Evolutionary conservation across 1,140 invertebrate genomes (phyloP).

Genomic region (Panagrolaimus sp.): DNA sequence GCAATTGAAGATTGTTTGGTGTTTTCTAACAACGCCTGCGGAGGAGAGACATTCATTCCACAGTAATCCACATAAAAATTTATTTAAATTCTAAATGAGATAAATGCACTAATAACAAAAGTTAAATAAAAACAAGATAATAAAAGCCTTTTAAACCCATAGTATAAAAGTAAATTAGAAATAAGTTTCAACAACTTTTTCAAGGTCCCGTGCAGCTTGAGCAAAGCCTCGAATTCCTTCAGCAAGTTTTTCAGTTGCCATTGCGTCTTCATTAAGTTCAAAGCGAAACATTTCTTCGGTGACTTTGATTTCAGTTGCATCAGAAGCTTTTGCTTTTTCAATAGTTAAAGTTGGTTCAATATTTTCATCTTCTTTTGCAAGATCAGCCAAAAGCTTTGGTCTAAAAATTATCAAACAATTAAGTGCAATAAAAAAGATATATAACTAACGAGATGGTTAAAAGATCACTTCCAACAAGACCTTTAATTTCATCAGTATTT

Average conservation of each 20-base stretch:
- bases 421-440: slow-evolving; percentile 5
- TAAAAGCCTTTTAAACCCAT: too few species aligned
- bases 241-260: slow-evolving; percentile 92
- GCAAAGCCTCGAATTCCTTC: slow-evolving; percentile 96
- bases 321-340: slow-evolving; percentile 60
- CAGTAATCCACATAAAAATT: too few species aligned
- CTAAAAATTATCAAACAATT: slow-evolving; percentile 19
- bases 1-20: too few species aligned
- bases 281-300: slow-evolving; percentile 81
- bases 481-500: slow-evolving; percentile 84
- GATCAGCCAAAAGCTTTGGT: slow-evolving; percentile 49
- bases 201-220: slow-evolving; percentile 68
- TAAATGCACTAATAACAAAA: too few species aligned
- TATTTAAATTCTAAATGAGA: too few species aligned
- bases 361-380: slow-evolving; percentile 49
- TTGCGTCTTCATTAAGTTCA: slow-evolving; percentile 92
- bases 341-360: slow-evolving; percentile 41
- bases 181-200: slow-evolving; percentile 45
- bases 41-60: too few species aligned
- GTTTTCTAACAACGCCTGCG: too few species aligned
- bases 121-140: too few species aligned
- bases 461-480: slow-evolving; percentile 90
- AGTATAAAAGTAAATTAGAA: slow-evolving; percentile 26
- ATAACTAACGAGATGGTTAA: slow-evolving; percentile 79
- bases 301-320: slow-evolving; percentile 73